phyloP scores from a whole-genome alignment of 2,113 vertebrate species.

The Corvus moneduloides region DNA sequence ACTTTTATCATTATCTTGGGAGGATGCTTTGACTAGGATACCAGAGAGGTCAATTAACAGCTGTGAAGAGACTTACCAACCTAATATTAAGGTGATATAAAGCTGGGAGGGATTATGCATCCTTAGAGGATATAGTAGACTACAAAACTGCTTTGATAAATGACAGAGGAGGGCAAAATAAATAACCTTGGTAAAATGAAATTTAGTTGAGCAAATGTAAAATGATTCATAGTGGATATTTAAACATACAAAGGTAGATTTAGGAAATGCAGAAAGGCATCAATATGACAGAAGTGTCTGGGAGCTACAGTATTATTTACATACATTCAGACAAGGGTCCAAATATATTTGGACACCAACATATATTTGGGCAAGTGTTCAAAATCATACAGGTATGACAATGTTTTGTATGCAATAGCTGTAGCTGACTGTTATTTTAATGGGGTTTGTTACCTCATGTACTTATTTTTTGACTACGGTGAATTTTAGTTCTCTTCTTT shows the following conservation, averaged over 20 bases:
- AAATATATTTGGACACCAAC: neutral
- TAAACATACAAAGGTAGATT: neutral
- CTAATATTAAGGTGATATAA: slow-evolving; percentile 40
- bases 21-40: slow-evolving; percentile 14
- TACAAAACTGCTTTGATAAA: slow-evolving; percentile 21
- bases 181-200: neutral
- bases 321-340: neutral
- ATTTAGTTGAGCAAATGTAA: neutral
- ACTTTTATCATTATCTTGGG: slow-evolving; percentile 6
- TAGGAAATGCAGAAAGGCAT: slow-evolving; percentile 6
- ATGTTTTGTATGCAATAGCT: neutral
- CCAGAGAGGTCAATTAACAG: slow-evolving; percentile 28
- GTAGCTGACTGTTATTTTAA: neutral
- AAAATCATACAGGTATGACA: neutral
- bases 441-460: neutral
- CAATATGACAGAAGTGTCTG: neutral
- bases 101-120: slow-evolving; percentile 13
- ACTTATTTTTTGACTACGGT: neutral
- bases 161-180: slow-evolving; percentile 27
- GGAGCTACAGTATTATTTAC: neutral
- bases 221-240: neutral
- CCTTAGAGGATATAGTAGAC: neutral
- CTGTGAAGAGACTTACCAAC: neutral
- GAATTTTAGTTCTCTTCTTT: neutral
- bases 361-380: neutral